Evolutionary conservation across 2,797 vertebrate species (phyloP).

Genomic region (Melanotaenia trifasciata): DNA sequence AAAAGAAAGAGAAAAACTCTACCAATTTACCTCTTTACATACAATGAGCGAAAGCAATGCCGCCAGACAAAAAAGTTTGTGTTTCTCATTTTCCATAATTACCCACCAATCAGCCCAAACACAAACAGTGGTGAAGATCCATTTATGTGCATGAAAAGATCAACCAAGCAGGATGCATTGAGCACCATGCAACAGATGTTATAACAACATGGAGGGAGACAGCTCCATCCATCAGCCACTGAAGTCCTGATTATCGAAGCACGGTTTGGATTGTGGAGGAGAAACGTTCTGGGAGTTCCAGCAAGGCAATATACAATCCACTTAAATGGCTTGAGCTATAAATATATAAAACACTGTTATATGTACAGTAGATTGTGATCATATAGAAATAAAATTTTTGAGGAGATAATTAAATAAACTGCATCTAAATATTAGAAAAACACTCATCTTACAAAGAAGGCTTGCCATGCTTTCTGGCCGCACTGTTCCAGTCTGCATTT

Average conservation of each 20-base stretch:
- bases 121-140: constrained; percentile 41
- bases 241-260: constrained; percentile 75
- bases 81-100: constrained; percentile 50
- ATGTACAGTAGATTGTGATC: constrained; percentile 30
- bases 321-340: constrained; percentile 49
- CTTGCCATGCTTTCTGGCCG: constrained; percentile 23
- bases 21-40: constrained; percentile 11
- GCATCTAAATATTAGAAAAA: constrained; percentile 35
- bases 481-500: constrained; percentile 17
- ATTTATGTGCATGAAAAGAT: constrained; percentile 52
- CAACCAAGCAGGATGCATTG: constrained; percentile 51
- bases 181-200: constrained; percentile 76
- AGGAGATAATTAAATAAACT: constrained; percentile 38
- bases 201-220: constrained; percentile 75
- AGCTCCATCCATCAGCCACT: constrained; percentile 78
- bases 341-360: constrained; percentile 46
- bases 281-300: constrained; percentile 55
- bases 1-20: background rate
- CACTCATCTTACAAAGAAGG: constrained; percentile 30
- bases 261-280: constrained; percentile 65
- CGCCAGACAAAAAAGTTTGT: constrained; percentile 10
- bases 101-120: constrained; percentile 38
- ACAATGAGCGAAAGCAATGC: constrained; percentile 8
- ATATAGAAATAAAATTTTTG: constrained; percentile 28
- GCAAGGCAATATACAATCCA: constrained; percentile 59